Evolutionary conservation across 2,888 invertebrate species (phyloP).

Genomic region (Drosophila mayaguana): DNA sequence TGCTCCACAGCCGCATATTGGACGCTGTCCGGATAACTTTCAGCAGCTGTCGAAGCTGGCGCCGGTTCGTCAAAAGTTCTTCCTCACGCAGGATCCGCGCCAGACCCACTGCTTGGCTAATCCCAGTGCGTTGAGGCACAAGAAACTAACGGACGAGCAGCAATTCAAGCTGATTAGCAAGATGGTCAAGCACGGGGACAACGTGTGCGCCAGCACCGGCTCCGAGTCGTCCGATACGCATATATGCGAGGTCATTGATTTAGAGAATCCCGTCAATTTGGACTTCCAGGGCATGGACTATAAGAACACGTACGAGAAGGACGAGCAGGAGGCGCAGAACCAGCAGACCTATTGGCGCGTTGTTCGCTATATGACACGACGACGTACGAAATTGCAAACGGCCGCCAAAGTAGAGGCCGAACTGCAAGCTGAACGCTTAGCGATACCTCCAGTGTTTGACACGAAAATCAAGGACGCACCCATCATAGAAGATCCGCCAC

Average conservation of each 20-base stretch:
- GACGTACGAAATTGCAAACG: constrained; percentile 63
- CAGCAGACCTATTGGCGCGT: constrained; percentile 79
- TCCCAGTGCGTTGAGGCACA: constrained; percentile 72
- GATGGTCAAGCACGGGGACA: constrained; percentile 81
- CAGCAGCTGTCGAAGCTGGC: constrained; percentile 67
- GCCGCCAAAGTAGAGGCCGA: constrained; percentile 64
- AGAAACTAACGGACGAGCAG: constrained; percentile 55
- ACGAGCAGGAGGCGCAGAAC: constrained; percentile 82
- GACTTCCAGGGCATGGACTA: constrained; percentile 84
- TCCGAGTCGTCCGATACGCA: constrained; percentile 74
- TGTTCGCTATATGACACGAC: constrained; percentile 78
- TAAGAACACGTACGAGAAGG: constrained; percentile 79
- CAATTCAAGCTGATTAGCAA: constrained; percentile 69
- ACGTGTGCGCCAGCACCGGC: constrained; percentile 71
- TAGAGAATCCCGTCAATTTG: constrained; percentile 82
- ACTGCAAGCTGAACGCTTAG: constrained; percentile 70
- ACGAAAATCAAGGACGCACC: constrained; percentile 53
- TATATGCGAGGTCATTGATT: constrained; percentile 82
- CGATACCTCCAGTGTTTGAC: constrained; percentile 63
- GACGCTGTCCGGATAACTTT: constrained; percentile 73
- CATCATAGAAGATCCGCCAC: neutral
- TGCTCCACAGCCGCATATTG: constrained; percentile 68
- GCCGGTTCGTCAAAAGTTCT: constrained; percentile 74
- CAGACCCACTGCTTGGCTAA: constrained; percentile 79
- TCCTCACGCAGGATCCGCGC: constrained; percentile 83